Percentiles rank a stretch among this genome's conserved stretches.
Evolutionary conservation across 2,888 invertebrate genomes (phyloP).

Genomic region (Portevinia maculata): DNA sequence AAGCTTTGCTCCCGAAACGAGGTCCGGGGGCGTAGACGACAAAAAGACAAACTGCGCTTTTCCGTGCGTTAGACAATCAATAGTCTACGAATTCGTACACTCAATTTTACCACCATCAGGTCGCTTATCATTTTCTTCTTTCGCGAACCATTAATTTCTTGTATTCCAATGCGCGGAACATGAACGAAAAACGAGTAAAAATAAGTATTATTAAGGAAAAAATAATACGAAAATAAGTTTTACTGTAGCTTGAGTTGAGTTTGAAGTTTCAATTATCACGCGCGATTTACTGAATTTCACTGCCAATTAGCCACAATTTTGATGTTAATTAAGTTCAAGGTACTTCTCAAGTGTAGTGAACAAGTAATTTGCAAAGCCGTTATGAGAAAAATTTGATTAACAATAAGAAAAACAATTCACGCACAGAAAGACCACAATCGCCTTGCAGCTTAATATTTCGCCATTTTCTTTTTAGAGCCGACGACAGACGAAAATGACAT

Average conservation of each 20-base stretch:
- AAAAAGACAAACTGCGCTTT: slow-evolving; percentile 44
- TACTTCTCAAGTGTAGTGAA: neutral
- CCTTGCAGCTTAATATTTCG: slow-evolving; percentile 51
- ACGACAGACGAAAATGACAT: slow-evolving; percentile 50
- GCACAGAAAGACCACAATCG: slow-evolving; percentile 39
- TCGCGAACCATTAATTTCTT: slow-evolving; percentile 1
- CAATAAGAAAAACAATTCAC: slow-evolving; percentile 62
- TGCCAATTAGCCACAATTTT: slow-evolving; percentile 14
- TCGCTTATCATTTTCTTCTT: slow-evolving; percentile 50
- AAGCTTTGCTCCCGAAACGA: slow-evolving; percentile 8
- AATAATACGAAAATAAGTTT: slow-evolving; percentile 16
- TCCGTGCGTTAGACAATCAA: slow-evolving; percentile 63
- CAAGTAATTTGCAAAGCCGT: neutral
- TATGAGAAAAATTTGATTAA: slow-evolving; percentile 13
- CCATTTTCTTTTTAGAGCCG: slow-evolving; percentile 66
- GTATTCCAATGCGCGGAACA: neutral
- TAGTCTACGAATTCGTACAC: slow-evolving; percentile 57
- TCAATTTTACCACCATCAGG: slow-evolving; percentile 28
- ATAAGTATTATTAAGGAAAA: neutral
- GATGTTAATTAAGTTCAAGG: neutral
- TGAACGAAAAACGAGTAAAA: neutral
- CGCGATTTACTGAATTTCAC: slow-evolving; percentile 49
- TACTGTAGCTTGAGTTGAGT: slow-evolving; percentile 25
- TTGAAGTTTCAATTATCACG: slow-evolving; percentile 56
- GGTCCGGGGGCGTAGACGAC: slow-evolving; percentile 45